These are phyloP conservation scores for Tetranychus urticae DNA, from an alignment of 1,140 invertebrate species.

Conservation along the genomic window DNA sequence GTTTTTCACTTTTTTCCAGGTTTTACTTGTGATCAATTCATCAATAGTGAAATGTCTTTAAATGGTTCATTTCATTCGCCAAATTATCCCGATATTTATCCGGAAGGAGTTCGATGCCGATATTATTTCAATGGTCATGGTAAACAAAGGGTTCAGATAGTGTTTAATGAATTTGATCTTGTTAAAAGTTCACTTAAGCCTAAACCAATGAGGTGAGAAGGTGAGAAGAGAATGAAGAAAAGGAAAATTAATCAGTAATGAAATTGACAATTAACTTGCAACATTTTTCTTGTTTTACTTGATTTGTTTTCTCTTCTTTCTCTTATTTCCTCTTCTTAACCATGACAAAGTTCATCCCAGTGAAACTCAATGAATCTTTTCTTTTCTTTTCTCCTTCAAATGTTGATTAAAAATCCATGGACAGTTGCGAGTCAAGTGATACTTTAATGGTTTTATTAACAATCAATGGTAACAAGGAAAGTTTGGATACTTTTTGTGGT, in stretches of 20 bases:
- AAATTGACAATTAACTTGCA: neutral
- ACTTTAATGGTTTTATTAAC: constrained; percentile 47
- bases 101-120: constrained; percentile 42
- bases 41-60: constrained; percentile 49
- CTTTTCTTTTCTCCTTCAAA: neutral
- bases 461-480: constrained; percentile 47
- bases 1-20: constrained; percentile 26
- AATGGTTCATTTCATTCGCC: constrained; percentile 53
- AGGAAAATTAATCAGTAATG: neutral
- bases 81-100: constrained; percentile 44
- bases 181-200: constrained; percentile 28
- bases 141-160: constrained; percentile 40
- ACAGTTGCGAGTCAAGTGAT: constrained; percentile 46
- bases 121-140: constrained; percentile 59
- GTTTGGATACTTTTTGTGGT: constrained; percentile 59
- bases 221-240: neutral
- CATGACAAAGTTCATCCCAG: too few species aligned
- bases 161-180: constrained; percentile 47
- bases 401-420: neutral
- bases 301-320: too few species aligned
- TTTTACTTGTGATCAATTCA: constrained; percentile 47
- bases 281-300: neutral
- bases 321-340: too few species aligned
- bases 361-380: constrained; percentile 29
- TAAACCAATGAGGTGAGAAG: constrained; percentile 11